These are phyloP conservation scores for Hydrophis major DNA, from an alignment of 2,797 vertebrate species.

Conservation along the genomic window DNA sequence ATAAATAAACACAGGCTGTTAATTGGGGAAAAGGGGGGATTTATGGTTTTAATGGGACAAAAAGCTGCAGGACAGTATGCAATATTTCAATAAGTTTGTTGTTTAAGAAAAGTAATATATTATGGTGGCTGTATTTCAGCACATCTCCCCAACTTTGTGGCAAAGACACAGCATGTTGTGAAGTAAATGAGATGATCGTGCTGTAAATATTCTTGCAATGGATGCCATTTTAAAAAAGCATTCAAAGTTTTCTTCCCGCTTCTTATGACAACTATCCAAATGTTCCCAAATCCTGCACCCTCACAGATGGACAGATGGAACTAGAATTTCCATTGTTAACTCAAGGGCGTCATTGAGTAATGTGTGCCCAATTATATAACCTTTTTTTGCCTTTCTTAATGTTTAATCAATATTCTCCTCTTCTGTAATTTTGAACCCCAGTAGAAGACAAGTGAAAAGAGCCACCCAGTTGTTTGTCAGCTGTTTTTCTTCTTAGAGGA, in stretches of 20 bases:
- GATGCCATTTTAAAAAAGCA: constrained; percentile 26
- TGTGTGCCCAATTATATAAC: neutral
- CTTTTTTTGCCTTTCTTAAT: neutral
- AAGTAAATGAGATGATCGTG: constrained; percentile 46
- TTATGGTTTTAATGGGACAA: constrained; percentile 41
- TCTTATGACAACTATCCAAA: constrained; percentile 36
- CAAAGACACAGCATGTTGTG: constrained; percentile 44
- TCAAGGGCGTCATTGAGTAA: neutral
- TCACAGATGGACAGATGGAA: neutral
- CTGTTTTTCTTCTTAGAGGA: neutral
- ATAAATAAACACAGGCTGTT: constrained; percentile 44
- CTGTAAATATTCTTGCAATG: constrained; percentile 47
- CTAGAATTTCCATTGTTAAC: neutral
- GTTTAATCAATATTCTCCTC: neutral
- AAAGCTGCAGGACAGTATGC: constrained; percentile 29
- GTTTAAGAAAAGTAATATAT: constrained; percentile 43
- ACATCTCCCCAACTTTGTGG: constrained; percentile 40
- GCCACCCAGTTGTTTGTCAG: too few species aligned
- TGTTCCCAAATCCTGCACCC: neutral
- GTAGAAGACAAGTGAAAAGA: neutral
- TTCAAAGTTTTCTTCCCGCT: constrained; percentile 45
- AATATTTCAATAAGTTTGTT: constrained; percentile 46
- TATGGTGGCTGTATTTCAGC: constrained; percentile 23
- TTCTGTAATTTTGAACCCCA: neutral
- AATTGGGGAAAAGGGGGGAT: constrained; percentile 41